Percentiles rank a stretch among this genome's conserved stretches.
These are phyloP conservation scores for Thaleichthys pacificus DNA, from an alignment of 2,797 vertebrate genomes.

Conservation along the genomic window DNA sequence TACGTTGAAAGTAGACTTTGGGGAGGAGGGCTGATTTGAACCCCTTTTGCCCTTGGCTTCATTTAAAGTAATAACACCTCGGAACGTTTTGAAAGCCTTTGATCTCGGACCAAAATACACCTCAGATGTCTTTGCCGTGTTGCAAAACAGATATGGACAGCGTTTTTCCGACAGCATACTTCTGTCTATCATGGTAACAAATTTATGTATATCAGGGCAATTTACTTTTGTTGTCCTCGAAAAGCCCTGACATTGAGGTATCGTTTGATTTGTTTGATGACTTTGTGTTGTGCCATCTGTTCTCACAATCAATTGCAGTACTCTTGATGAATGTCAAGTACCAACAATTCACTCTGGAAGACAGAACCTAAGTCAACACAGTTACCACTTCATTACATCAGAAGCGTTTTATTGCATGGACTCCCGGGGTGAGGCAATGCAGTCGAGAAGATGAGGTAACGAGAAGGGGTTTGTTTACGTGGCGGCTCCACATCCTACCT, in stretches of 20 bases:
- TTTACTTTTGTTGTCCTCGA: not conserved
- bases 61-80: not conserved
- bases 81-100: not conserved
- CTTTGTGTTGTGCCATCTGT: not conserved
- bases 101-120: not conserved
- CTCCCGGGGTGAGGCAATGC: slow-evolving; percentile 25
- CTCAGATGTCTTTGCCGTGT: not conserved
- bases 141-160: not conserved
- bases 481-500: slow-evolving; percentile 37
- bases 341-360: too few species aligned
- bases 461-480: slow-evolving; percentile 49
- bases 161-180: too few species aligned
- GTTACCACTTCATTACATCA: slow-evolving; percentile 51
- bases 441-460: slow-evolving; percentile 45
- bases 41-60: not conserved
- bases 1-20: not conserved
- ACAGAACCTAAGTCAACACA: slow-evolving; percentile 8
- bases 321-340: slow-evolving; percentile 18
- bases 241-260: not conserved
- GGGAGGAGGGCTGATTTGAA: not conserved
- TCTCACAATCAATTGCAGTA: not conserved
- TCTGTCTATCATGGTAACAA: not conserved
- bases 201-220: not conserved
- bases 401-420: slow-evolving; percentile 24
- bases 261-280: not conserved